Evolutionary conservation across 2,888 invertebrate species (phyloP).

Genomic region (Camptogramma bilineatum): DNA sequence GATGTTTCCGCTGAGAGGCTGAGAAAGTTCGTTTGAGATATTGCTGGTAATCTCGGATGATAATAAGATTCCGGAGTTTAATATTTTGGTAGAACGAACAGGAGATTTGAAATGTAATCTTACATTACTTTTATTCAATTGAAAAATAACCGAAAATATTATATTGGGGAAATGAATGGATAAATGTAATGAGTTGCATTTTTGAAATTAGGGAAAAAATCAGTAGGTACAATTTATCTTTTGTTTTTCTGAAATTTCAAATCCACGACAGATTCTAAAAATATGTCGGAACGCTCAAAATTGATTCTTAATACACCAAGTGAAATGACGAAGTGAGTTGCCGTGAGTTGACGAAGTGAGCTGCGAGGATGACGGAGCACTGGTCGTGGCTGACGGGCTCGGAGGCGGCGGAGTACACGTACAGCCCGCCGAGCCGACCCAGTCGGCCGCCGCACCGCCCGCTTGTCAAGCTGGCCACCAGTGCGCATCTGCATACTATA

Average conservation of each 20-base stretch:
- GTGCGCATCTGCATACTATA: slow-evolving; percentile 76
- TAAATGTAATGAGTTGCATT: slow-evolving; percentile 29
- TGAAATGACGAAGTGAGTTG: background rate
- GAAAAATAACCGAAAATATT: background rate
- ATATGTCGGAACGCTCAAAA: background rate
- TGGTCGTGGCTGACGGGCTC: slow-evolving; percentile 79
- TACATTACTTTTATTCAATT: background rate
- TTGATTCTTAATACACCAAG: background rate
- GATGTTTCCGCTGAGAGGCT: slow-evolving; percentile 58
- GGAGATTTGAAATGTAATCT: background rate
- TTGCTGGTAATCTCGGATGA: slow-evolving; percentile 31
- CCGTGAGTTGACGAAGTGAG: background rate
- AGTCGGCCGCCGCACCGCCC: slow-evolving; percentile 77
- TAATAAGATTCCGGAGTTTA: slow-evolving; percentile 5
- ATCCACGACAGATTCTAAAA: slow-evolving; percentile 1
- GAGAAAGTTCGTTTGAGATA: slow-evolving; percentile 52
- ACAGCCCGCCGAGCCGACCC: slow-evolving; percentile 78
- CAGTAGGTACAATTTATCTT: background rate
- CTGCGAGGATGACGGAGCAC: slow-evolving; percentile 69
- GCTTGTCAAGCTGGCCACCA: slow-evolving; percentile 77
- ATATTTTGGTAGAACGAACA: background rate
- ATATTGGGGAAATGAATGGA: background rate
- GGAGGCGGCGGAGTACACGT: slow-evolving; percentile 74
- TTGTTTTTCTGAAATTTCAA: background rate
- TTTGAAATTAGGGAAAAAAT: background rate